These are phyloP conservation scores for Sphaeramia orbicularis DNA, from an alignment of 2,797 vertebrate genomes.

Conservation along the genomic window DNA sequence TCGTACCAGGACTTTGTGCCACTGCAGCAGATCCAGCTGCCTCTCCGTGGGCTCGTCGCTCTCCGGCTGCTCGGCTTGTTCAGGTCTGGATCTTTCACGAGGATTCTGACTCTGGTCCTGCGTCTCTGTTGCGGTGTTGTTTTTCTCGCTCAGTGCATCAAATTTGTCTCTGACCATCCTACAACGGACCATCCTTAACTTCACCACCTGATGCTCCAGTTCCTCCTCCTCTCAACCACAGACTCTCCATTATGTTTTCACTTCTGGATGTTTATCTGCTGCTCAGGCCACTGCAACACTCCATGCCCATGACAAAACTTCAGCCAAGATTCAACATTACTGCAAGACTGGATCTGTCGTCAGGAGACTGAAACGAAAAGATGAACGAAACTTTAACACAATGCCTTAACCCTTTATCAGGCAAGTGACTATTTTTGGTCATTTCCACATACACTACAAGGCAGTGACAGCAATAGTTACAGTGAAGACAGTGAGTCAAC, in stretches of 20 bases:
- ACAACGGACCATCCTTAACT: constrained; percentile 53
- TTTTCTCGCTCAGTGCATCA: constrained; percentile 25
- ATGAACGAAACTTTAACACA: constrained; percentile 1
- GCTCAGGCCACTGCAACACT: constrained; percentile 15
- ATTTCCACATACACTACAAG: no score
- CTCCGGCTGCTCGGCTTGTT: constrained; percentile 15
- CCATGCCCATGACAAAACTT: constrained; percentile 28
- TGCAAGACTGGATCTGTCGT: neutral
- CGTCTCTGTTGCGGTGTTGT: constrained; percentile 25
- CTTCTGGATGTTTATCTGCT: constrained; percentile 25
- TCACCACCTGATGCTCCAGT: constrained; percentile 26
- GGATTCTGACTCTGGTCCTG: constrained; percentile 29
- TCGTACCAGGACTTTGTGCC: constrained; percentile 16
- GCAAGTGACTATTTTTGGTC: no score
- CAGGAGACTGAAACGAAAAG: constrained; percentile 15
- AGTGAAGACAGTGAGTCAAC: no score
- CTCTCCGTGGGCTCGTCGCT: constrained; percentile 17
- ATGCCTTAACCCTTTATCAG: neutral
- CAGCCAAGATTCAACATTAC: neutral
- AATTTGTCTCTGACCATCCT: constrained; percentile 82
- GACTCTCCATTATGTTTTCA: constrained; percentile 47
- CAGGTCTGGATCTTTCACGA: neutral
- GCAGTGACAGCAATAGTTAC: no score
- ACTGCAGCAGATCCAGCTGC: constrained; percentile 31
- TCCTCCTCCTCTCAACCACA: constrained; percentile 34